Evolutionary conservation across 2,113 vertebrate species (phyloP).

Genomic region (Nerophis ophidion): DNA sequence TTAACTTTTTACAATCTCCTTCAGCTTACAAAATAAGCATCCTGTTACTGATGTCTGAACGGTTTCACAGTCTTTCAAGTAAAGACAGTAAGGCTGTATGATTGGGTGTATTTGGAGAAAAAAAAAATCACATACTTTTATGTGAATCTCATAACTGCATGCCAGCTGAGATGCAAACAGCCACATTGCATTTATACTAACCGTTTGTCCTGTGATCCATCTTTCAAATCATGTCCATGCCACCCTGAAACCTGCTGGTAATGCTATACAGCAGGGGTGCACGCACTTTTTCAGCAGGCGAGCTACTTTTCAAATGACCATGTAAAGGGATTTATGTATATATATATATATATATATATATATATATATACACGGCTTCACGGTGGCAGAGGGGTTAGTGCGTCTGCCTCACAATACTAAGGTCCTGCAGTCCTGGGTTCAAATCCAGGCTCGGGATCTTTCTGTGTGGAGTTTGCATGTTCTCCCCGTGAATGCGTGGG

Average conservation of each 20-base stretch:
- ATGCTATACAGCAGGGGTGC: slow-evolving; percentile 11
- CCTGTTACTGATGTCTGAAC: neutral
- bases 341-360: no score
- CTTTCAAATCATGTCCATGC: slow-evolving; percentile 30
- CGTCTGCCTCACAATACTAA: no score
- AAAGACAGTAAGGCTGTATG: neutral
- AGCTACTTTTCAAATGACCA: no score
- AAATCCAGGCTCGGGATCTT: no score
- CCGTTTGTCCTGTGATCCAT: slow-evolving; percentile 7
- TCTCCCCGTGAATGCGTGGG: no score
- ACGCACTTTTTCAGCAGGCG: no score
- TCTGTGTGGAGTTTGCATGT: no score
- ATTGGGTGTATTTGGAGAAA: neutral
- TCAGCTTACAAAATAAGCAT: neutral
- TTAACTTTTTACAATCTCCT: neutral
- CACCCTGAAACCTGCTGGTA: slow-evolving; percentile 43
- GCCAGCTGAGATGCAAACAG: neutral
- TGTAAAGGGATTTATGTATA: no score
- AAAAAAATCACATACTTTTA: neutral
- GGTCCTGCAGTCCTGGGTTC: no score
- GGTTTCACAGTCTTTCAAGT: neutral
- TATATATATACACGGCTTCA: no score
- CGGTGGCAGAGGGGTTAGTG: no score
- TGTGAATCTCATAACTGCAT: neutral
- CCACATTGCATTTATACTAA: slow-evolving; percentile 3